Evolutionary conservation across 2,113 vertebrate species (phyloP), one percentile per base, ranked within the genome.

Genomic region (Passerina amoena): DNA sequence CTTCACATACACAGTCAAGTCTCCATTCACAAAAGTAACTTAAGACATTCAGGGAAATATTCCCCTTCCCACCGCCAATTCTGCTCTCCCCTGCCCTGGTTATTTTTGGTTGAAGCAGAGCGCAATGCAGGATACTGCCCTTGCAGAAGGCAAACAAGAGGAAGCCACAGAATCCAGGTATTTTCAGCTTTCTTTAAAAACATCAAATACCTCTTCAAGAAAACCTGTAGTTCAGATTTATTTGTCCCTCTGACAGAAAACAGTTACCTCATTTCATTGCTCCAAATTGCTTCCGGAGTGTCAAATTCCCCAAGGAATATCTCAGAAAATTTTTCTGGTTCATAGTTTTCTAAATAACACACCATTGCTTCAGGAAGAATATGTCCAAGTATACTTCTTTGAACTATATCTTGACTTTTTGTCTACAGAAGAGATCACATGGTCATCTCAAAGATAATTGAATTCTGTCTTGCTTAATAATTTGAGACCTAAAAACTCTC

Each of bases 261-360:
- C 31, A 79, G 11, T 96, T 92, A 99, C 99, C 99, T 99, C 99
- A 99, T 99, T 98, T 99, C 99, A 59, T 98, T 99, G 98, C 99
- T 99, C 99, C 99, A 99, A 96, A 99, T 99, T 92, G 99, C 99
- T 98, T 99, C 99, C 10, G 99, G 99, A 30, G 99, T 99, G 84
- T 99, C 99, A 97, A 99, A 99, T 93, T 99, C 99, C 93, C 99
- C 99, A 21, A 99, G 98, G 96, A 99, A 99, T 94, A 99, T 99
- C 97, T 99, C 99, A 7, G 99, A 99, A 98, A 99, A 99, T 88
- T 99, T 99, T 81, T 99, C 99, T 24, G 99, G 97, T 80, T 99
- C 99, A 47, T 99, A 99, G 95, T 99, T 99, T 98, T 99, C 99
- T 94, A 99, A 97, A 75, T 99, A 99, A 97, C 99, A 99, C 92